Evolutionary conservation across 1,140 invertebrate genomes (phyloP), one percentile per base, ranked within the genome.

Genomic region (Papilio polytes): DNA sequence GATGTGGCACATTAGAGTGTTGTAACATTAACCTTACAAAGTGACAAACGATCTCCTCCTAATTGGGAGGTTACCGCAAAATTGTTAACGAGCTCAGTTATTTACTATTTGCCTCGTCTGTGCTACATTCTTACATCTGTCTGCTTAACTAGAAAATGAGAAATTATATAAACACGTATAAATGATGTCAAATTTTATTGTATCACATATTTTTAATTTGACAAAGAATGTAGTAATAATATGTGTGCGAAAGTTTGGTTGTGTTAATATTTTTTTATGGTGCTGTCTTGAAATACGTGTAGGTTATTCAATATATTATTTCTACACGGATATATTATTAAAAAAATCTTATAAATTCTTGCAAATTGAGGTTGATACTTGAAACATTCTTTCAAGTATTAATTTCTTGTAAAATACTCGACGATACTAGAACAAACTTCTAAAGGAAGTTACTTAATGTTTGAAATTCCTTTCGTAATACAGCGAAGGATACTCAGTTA

Each of bases 41-140:
- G 36, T 41, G 36, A 41, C 36, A 41, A 41, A 41, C 36, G 36
- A 41, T 36, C 36, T 26, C 31, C 31, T 36, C 31, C 31, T 36
- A 36, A 36, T 36, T 36, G 31, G 31, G 31, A 36, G 1, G 31
- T 36, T 0, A 36, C 31, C 36, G 0, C 63, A 70, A 36, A 70
- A 70, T 70, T 70, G 63, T 70, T 70, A 70, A 70, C 63, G 63
- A 26, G 63, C 63, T 70, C 63, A 8, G 26, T 12, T 70, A 70
- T 70, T 70, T 70, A 70, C 26, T 63, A 63, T 63, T 70, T 36
- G 13, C 26, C 63, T 13, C 22, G 22, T 41, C 59, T 15, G 26
- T 70, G 13, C 12, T 70, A 15, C 26, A 18, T 70, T 36, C 3
- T n/a, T 12, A 8, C 12, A 36, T 70, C 63, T 36, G 26, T 70